phyloP scores from a whole-genome alignment of 2,888 invertebrate species.

The Conistra vaccinii region DNA sequence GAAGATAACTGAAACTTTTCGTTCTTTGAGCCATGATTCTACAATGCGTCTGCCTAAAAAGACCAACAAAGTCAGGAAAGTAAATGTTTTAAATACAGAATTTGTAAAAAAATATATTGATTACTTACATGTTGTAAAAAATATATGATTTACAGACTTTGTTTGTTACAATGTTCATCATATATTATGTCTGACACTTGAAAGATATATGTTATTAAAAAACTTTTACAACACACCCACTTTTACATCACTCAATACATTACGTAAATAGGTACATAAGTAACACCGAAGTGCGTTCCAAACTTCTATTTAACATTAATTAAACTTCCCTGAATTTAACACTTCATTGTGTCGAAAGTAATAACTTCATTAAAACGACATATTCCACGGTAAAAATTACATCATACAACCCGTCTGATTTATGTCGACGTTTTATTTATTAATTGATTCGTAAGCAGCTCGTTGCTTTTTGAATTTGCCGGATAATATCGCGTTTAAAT shows the following conservation, averaged over 20 bases:
- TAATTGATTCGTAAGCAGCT: constrained; percentile 71
- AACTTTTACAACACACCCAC: neutral
- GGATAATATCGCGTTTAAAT: constrained; percentile 70
- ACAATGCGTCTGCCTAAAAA: neutral
- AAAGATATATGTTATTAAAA: neutral
- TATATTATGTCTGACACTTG: neutral
- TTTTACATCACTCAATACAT: neutral
- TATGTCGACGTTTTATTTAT: constrained; percentile 68
- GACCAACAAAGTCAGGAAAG: rapidly evolving
- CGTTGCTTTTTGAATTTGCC: constrained; percentile 68
- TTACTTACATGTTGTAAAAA: no score
- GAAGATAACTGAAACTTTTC: neutral
- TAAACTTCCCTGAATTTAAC: constrained; percentile 48
- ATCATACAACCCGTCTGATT: constrained; percentile 65
- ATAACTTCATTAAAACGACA: constrained; percentile 48
- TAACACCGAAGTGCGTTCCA: neutral
- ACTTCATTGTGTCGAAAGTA: constrained; percentile 34
- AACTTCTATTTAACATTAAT: constrained; percentile 40
- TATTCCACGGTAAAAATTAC: constrained; percentile 45
- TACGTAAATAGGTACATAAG: neutral
- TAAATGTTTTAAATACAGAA: neutral
- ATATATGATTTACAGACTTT: no score
- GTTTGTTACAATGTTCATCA: neutral
- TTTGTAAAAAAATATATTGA: neutral
- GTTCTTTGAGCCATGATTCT: neutral